phyloP scores from a whole-genome alignment of 2,797 vertebrate genomes.

The Sorex maritimensis region DNA sequence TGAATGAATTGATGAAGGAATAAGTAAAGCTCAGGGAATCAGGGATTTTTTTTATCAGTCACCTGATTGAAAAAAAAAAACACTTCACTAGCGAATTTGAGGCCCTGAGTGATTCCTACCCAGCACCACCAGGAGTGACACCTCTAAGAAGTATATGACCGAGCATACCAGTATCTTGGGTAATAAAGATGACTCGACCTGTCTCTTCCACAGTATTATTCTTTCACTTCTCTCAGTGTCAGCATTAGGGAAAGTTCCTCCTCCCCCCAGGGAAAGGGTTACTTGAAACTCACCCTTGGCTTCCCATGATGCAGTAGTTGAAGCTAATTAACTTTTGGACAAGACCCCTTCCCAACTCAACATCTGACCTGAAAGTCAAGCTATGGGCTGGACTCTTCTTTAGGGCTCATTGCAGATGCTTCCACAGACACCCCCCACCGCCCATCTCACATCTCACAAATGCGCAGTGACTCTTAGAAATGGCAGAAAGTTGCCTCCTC shows the following conservation, averaged over 20 bases:
- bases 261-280: background rate
- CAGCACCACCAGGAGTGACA: no score
- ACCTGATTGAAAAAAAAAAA: no score
- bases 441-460: no score
- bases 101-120: no score
- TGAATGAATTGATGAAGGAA: no score
- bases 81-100: no score
- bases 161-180: background rate
- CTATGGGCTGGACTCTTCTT: constrained; percentile 11
- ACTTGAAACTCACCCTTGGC: constrained; percentile 59
- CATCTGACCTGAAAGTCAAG: constrained; percentile 72
- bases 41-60: no score
- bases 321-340: constrained; percentile 65
- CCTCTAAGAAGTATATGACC: background rate
- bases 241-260: background rate
- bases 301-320: constrained; percentile 44
- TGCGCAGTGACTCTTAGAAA: background rate
- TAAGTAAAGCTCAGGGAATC: no score
- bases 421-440: background rate
- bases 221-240: background rate
- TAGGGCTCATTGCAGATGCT: constrained; percentile 76
- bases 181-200: background rate
- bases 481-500: background rate
- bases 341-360: constrained; percentile 46
- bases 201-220: background rate